These are phyloP conservation scores for Mormoops blainvillei DNA, from an alignment of 2,113 vertebrate genomes.

Conservation along the genomic window DNA sequence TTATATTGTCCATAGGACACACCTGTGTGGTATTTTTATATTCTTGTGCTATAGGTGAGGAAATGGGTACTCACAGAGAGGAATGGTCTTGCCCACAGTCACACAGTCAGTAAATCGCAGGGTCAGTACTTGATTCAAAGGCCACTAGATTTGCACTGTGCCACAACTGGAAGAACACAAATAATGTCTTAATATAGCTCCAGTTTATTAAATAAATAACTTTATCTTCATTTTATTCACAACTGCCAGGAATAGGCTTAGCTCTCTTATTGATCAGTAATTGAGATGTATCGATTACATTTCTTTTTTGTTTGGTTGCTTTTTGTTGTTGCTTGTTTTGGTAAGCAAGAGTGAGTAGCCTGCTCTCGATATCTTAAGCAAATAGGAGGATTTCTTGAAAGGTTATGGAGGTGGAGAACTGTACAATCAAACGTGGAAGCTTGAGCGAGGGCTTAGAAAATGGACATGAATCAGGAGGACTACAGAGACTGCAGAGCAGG, in stretches of 20 bases:
- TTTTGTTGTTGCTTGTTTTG: background rate
- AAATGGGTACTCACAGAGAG: background rate
- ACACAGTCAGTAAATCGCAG: background rate
- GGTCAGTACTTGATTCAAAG: background rate
- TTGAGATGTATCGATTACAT: background rate
- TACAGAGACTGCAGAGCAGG: background rate
- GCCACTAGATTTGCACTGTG: background rate
- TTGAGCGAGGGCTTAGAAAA: background rate
- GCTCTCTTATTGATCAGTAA: background rate
- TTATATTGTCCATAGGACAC: background rate
- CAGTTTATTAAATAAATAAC: background rate
- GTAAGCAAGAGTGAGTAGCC: background rate
- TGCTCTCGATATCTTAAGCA: background rate
- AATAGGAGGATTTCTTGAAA: background rate
- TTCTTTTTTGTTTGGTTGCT: background rate
- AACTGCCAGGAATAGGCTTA: background rate
- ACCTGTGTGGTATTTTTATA: conserved; percentile 40
- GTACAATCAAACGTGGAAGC: background rate
- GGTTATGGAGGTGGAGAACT: background rate
- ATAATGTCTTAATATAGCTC: background rate
- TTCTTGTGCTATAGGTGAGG: background rate
- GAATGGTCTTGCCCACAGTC: background rate
- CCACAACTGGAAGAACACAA: background rate
- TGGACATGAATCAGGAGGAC: background rate
- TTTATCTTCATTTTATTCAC: background rate